Evolutionary conservation across 2,113 vertebrate species (phyloP).

Genomic region (Xenus cinereus): DNA sequence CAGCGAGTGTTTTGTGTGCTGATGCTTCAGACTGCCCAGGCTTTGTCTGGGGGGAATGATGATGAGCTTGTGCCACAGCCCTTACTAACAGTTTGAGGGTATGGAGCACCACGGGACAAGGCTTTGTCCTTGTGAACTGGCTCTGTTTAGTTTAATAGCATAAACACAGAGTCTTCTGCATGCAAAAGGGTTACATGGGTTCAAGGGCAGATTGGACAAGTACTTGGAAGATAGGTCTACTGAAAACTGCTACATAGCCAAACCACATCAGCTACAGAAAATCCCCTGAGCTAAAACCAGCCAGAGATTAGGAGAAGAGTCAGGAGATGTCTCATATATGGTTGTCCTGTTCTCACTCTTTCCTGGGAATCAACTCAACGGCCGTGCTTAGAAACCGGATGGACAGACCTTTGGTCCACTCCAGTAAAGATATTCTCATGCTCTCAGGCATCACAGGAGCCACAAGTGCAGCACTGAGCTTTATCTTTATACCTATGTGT

Average conservation of each 20-base stretch:
- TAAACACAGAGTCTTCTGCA: constrained; percentile 27
- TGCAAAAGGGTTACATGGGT: background rate
- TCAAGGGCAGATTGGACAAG: background rate
- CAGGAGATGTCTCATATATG: background rate
- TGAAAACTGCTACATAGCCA: background rate
- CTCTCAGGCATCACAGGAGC: background rate
- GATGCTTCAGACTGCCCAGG: background rate
- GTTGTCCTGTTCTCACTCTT: background rate
- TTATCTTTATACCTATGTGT: background rate
- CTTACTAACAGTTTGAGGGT: background rate
- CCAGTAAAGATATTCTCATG: background rate
- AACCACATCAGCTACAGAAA: constrained; percentile 9
- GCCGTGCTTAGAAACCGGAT: background rate
- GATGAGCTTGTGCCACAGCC: background rate
- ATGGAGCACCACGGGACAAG: background rate
- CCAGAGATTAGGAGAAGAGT: background rate
- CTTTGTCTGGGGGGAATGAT: background rate
- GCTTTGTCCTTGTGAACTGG: background rate
- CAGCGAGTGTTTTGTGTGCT: background rate
- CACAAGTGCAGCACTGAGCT: background rate
- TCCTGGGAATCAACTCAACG: background rate
- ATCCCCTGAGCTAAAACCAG: background rate
- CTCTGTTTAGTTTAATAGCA: constrained; percentile 9
- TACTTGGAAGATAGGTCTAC: background rate
- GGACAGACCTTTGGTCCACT: background rate